These are phyloP conservation scores for Gambusia holbrooki DNA, from an alignment of 2,113 vertebrate genomes.

Conservation along the genomic window DNA sequence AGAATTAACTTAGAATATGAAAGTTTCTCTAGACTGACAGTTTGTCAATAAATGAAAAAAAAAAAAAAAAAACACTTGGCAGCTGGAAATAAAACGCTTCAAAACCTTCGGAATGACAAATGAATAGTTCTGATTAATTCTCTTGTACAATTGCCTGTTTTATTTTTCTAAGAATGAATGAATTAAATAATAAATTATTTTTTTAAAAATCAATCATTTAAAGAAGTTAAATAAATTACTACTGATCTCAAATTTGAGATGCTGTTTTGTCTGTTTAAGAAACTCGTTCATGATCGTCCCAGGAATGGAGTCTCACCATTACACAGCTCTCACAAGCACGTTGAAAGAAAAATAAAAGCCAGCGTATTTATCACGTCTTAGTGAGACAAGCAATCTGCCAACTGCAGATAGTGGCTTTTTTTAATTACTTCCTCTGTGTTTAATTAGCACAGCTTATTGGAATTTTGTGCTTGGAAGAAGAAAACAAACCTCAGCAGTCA, in stretches of 20 bases:
- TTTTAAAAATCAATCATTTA: background rate
- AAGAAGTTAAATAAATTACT: background rate
- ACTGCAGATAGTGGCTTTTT: slow-evolving; percentile 67
- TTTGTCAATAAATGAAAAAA: too few species aligned
- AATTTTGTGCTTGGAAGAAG: slow-evolving; percentile 53
- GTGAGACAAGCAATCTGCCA: slow-evolving; percentile 56
- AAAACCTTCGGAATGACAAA: too few species aligned
- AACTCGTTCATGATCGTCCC: background rate
- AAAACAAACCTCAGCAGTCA: slow-evolving; percentile 62
- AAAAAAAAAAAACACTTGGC: too few species aligned
- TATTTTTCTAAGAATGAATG: too few species aligned
- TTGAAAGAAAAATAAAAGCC: slow-evolving; percentile 59
- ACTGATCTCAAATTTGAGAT: background rate
- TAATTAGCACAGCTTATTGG: slow-evolving; percentile 72
- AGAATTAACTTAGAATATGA: too few species aligned
- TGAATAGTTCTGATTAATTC: background rate
- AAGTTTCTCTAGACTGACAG: too few species aligned
- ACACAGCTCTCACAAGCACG: slow-evolving; percentile 33
- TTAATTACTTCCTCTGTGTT: slow-evolving; percentile 74
- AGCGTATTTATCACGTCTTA: slow-evolving; percentile 48
- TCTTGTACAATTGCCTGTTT: background rate
- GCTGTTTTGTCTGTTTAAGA: background rate
- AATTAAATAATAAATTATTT: too few species aligned
- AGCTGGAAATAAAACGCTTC: too few species aligned
- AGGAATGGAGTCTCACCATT: slow-evolving; percentile 1